A percentile compares a stretch with the other conserved stretches of the same genome.
phyloP scores from a whole-genome alignment of 2,797 vertebrate species.

The Schizopygopsis pylzovi region DNA sequence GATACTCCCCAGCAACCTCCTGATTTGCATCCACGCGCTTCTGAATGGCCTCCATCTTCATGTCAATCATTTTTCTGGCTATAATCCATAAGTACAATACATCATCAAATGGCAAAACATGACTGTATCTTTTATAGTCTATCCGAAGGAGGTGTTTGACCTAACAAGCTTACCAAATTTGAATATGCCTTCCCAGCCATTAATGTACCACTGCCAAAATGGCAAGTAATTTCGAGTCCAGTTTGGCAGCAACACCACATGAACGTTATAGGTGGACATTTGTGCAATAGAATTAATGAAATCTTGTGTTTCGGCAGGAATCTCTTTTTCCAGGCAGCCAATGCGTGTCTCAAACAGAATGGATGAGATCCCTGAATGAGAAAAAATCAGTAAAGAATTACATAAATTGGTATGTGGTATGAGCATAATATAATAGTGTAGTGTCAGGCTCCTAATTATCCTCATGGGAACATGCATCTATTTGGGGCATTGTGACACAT shows the following conservation, averaged over 20 bases:
- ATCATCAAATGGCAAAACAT: neutral
- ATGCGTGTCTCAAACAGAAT: constrained; percentile 92
- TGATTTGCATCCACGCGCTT: constrained; percentile 74
- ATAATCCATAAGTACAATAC: neutral
- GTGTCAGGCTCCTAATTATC: neutral
- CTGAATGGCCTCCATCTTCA: constrained; percentile 84
- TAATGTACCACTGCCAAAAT: constrained; percentile 84
- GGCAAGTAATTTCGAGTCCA: constrained; percentile 87
- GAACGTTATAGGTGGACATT: constrained; percentile 84
- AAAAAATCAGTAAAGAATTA: neutral
- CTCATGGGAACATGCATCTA: neutral
- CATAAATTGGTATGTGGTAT: neutral
- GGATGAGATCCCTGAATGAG: constrained; percentile 84
- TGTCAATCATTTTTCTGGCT: constrained; percentile 88
- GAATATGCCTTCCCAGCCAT: constrained; percentile 91
- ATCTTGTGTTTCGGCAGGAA: constrained; percentile 81
- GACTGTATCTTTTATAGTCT: neutral
- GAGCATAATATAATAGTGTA: neutral
- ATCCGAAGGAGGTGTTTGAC: neutral
- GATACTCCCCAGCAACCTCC: constrained; percentile 84
- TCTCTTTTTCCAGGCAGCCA: constrained; percentile 86
- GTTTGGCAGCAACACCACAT: constrained; percentile 76
- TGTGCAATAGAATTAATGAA: constrained; percentile 85
- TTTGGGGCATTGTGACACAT: neutral
- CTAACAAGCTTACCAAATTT: constrained; percentile 79